Percentiles rank a stretch among this genome's conserved stretches.
Evolutionary conservation across 1,140 invertebrate species (phyloP).

Genomic region (Latrodectus geometricus): DNA sequence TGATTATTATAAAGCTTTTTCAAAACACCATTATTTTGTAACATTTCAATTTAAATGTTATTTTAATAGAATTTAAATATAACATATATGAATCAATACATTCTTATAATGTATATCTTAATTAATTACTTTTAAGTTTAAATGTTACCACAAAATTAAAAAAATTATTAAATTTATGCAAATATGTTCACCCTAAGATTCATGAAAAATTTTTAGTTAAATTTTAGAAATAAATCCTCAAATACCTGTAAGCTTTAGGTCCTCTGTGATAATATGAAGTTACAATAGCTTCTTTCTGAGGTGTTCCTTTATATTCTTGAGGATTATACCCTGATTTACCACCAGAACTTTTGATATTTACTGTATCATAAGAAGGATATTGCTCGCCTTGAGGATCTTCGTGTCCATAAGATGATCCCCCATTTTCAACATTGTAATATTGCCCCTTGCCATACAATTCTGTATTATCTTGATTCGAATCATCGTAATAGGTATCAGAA

Average conservation of each 20-base stretch:
- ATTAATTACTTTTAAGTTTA: too few species aligned
- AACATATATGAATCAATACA: too few species aligned
- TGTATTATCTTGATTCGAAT: background rate
- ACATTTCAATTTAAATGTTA: too few species aligned
- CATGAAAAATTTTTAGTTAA: too few species aligned
- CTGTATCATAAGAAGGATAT: background rate
- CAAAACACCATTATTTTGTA: too few species aligned
- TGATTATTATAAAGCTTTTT: too few species aligned
- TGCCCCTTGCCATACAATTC: background rate
- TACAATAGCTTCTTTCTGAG: background rate
- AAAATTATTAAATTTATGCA: too few species aligned
- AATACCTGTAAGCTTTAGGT: background rate
- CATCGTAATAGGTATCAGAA: background rate
- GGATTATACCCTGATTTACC: background rate
- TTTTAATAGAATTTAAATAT: too few species aligned
- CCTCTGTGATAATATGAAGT: background rate
- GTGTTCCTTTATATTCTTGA: background rate
- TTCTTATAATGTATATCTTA: too few species aligned
- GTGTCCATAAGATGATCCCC: background rate
- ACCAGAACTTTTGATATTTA: background rate
- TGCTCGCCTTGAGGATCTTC: background rate
- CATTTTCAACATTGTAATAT: background rate
- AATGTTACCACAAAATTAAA: too few species aligned
- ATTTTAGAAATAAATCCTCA: too few species aligned
- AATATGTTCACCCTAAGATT: too few species aligned